Evolutionary conservation across 2,888 invertebrate genomes (phyloP).

Genomic region (Pollenia griseotomentosa): DNA sequence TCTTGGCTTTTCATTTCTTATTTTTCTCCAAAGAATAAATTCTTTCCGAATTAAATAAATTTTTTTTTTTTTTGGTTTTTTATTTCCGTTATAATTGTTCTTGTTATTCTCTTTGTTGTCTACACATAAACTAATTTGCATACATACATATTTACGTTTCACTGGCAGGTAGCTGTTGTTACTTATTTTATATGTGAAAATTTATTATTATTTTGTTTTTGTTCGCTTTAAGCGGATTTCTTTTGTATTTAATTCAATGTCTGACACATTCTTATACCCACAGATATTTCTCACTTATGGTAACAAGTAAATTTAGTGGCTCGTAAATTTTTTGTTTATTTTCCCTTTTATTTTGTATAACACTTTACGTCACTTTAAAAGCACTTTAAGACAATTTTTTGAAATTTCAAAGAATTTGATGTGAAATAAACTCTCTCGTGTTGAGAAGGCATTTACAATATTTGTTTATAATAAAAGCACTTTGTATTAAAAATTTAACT

Average conservation of each 20-base stretch:
- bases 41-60: neutral
- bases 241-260: neutral
- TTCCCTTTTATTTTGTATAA: too few relatives aligned
- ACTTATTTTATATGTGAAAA: neutral
- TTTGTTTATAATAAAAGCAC: too few relatives aligned
- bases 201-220: neutral
- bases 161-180: neutral
- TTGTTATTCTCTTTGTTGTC: neutral
- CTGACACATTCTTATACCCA: neutral
- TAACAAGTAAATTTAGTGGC: slow-evolving; percentile 49
- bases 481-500: too few relatives aligned
- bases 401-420: too few relatives aligned
- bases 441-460: too few relatives aligned
- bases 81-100: neutral
- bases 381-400: neutral
- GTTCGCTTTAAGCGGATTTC: neutral
- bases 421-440: too few relatives aligned
- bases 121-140: too few relatives aligned
- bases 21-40: neutral
- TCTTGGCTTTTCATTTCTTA: neutral
- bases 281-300: neutral
- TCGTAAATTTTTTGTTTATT: neutral
- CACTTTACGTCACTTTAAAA: neutral
- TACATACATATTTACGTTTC: neutral
- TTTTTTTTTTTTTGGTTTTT: neutral